Base-by-base conservation (phyloP, 2,797 vertebrate species). In the Rhynchonycteris naso region DNA sequence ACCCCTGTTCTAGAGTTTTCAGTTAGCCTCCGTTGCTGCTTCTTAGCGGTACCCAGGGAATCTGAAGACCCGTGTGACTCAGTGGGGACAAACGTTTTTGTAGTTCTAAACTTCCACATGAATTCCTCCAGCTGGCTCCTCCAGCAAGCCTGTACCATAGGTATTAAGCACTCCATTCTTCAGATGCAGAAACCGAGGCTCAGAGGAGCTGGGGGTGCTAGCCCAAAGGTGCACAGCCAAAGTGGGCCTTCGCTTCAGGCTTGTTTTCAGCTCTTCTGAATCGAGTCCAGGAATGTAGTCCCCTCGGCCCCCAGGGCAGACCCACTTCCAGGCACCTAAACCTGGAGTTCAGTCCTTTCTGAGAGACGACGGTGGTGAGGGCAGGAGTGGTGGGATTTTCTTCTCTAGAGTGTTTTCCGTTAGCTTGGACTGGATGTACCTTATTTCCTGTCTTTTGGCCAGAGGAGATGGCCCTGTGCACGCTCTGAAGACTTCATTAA, bases 401-500 rank as follows among this genome's bases (percentile, higher is more conserved):
- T 83, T 75, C 59, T 66, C 54, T 7, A 21, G 7, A 80, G 7
- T 26, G 68, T 88, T 72, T 78, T 66, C 65, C 69, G 90, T 26
- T 87, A 50, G 69, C 43, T 21, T 76, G 71, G 35, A 76, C 66
- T 16, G 11, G 26, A n/a, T 61, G 56, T 2, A 19, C 56, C 13
- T 5, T 52, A n/a, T 75, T 94, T 84, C 76, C 22, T 63, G 82
- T 92, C 16, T 75, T n/a, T 76, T 54, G 88, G 58, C 80, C n/a
- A 68, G 90, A 95, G 88, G 54, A 93, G 88, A 92, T 61, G 65
- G 61, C 1, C 7, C 80, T 13, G 74, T 68, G 69, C 83, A n/a
- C 50, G 71, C 94, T 95, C 43, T 9, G 43, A 96, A 96, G 95
- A 91, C 63, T 83, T 95, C 95, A 94, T 95, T 93, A 97, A 96